These are phyloP conservation scores for Coremacera marginata DNA, from an alignment of 2,888 invertebrate species.

Conservation along the genomic window DNA sequence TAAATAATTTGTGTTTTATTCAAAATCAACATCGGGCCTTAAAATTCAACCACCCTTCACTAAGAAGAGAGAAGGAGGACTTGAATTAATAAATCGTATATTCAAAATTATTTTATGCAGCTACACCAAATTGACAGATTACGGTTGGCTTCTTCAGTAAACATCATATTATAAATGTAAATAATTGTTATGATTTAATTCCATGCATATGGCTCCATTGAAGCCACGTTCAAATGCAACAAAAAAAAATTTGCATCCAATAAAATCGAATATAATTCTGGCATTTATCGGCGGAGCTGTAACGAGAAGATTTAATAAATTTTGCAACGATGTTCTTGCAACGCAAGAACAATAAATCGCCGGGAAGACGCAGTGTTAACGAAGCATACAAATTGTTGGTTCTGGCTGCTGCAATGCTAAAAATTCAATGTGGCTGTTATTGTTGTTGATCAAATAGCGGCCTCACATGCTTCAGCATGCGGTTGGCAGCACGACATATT, in stretches of 20 bases:
- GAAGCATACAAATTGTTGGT: neutral
- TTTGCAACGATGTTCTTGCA: too few relatives aligned
- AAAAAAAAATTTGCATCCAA: conserved; percentile 7
- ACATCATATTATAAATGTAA: conserved; percentile 9
- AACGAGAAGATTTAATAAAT: too few relatives aligned
- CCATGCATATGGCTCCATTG: conserved; percentile 14
- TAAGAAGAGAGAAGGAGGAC: too few relatives aligned
- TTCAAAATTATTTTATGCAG: too few relatives aligned
- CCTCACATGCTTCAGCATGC: conserved; percentile 20
- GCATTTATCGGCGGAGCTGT: neutral
- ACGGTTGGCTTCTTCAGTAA: too few relatives aligned
- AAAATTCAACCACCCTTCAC: too few relatives aligned
- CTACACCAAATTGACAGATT: too few relatives aligned
- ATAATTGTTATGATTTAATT: conserved; percentile 24
- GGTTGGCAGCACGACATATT: neutral
- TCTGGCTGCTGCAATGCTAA: too few relatives aligned
- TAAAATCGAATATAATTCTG: conserved; percentile 28
- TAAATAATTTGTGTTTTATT: too few relatives aligned
- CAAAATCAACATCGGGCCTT: too few relatives aligned
- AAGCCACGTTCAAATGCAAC: neutral
- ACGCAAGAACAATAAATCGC: neutral
- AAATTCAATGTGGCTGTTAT: neutral
- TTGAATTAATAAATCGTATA: too few relatives aligned
- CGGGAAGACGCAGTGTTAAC: neutral
- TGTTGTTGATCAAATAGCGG: conserved; percentile 7